These are phyloP conservation scores for Epinephelus coioides DNA, from an alignment of 2,797 vertebrate genomes.

Conservation along the genomic window DNA sequence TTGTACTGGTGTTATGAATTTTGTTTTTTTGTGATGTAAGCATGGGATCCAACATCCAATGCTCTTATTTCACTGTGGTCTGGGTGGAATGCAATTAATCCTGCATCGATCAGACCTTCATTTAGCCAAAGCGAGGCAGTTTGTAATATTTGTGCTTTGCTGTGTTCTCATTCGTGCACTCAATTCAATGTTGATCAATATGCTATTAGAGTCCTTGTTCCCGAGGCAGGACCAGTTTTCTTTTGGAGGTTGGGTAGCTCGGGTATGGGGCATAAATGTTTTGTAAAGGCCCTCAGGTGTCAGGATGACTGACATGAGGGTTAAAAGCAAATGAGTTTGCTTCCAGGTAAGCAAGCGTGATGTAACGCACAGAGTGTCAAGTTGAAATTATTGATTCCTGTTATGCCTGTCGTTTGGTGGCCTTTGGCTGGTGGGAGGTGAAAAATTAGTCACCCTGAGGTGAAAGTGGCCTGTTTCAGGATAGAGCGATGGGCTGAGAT, in stretches of 20 bases:
- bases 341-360: constrained; percentile 68
- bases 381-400: constrained; percentile 72
- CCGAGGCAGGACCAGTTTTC: constrained; percentile 60
- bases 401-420: constrained; percentile 63
- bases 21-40: constrained; percentile 31
- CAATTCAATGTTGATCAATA: constrained; percentile 88
- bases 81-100: constrained; percentile 83
- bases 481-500: constrained; percentile 16
- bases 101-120: constrained; percentile 83
- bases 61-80: constrained; percentile 64
- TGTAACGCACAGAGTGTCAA: constrained; percentile 62
- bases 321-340: constrained; percentile 66
- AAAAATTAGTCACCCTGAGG: constrained; percentile 70
- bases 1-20: constrained; percentile 23
- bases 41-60: constrained; percentile 50
- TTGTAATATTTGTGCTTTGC: constrained; percentile 83
- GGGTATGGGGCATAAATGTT: constrained; percentile 41
- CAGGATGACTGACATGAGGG: constrained; percentile 41
- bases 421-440: constrained; percentile 59
- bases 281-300: constrained; percentile 40
- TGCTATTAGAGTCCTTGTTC: constrained; percentile 83
- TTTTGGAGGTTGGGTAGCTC: constrained; percentile 23
- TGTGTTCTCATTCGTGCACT: constrained; percentile 78
- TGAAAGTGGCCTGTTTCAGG: constrained; percentile 46
- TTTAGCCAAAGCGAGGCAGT: constrained; percentile 76